Evolutionary conservation across 2,888 invertebrate species (phyloP).

Genomic region (Drosophila buzzatii): DNA sequence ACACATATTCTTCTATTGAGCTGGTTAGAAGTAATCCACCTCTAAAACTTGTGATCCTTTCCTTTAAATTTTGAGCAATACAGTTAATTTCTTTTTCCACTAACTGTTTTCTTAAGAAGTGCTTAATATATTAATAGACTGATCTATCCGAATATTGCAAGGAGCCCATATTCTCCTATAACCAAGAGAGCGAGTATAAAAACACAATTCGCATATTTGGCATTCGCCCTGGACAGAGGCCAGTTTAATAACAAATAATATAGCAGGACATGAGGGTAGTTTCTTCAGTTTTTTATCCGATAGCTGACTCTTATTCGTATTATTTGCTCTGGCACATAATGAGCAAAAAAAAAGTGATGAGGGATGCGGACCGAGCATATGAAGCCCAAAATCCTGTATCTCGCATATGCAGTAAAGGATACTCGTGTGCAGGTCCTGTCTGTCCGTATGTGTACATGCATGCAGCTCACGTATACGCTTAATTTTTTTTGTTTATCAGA

Average conservation of each 20-base stretch:
- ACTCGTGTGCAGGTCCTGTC: constrained; percentile 43
- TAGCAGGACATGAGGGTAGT: constrained; percentile 61
- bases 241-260: constrained; percentile 70
- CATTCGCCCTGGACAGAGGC: constrained; percentile 21
- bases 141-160: background rate
- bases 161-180: background rate
- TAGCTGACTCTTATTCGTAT: constrained; percentile 26
- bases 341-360: constrained; percentile 63
- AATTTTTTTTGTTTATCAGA: constrained; percentile 78
- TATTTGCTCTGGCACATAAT: constrained; percentile 62
- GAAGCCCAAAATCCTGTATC: constrained; percentile 17
- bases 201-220: constrained; percentile 22
- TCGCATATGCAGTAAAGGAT: constrained; percentile 20
- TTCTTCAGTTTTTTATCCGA: constrained; percentile 41
- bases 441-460: constrained; percentile 25
- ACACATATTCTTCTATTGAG: too few species aligned
- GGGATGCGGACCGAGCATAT: constrained; percentile 12
- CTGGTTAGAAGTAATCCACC: background rate
- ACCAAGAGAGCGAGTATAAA: background rate
- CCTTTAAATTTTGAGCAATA: background rate
- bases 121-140: too few species aligned
- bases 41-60: background rate
- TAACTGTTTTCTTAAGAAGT: background rate
- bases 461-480: constrained; percentile 76
- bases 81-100: background rate